phyloP scores from a whole-genome alignment of 2,888 invertebrate species.

The Brassicogethes aeneus region DNA sequence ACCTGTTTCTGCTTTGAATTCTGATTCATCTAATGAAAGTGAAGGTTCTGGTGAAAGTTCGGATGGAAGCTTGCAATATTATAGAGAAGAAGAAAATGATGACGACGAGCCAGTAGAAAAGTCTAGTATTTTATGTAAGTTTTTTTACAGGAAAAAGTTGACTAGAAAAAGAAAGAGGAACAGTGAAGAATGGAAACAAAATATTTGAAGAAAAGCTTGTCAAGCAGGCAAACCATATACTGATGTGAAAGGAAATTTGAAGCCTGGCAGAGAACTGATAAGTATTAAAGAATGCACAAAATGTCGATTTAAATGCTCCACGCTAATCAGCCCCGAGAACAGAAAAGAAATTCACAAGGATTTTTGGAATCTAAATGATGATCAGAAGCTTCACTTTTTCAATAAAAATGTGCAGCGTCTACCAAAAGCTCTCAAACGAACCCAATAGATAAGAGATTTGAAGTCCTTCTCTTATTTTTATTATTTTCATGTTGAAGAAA shows the following conservation, averaged over 20 bases:
- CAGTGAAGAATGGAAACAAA: background rate
- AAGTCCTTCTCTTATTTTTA: background rate
- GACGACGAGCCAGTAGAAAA: too few relatives aligned
- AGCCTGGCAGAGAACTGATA: background rate
- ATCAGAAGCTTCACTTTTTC: background rate
- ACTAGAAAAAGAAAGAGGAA: too few relatives aligned
- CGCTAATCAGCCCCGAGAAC: background rate
- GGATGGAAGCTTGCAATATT: too few relatives aligned
- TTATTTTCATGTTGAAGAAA: background rate
- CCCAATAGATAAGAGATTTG: too few relatives aligned
- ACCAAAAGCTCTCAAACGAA: too few relatives aligned
- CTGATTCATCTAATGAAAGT: too few relatives aligned
- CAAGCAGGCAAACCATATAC: background rate
- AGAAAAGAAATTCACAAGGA: background rate
- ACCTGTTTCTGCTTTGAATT: too few relatives aligned
- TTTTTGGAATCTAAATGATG: background rate
- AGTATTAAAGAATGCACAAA: background rate
- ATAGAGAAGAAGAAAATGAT: too few relatives aligned
- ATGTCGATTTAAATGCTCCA: background rate
- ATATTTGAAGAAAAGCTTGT: background rate
- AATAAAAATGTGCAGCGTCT: background rate
- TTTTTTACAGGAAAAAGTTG: too few relatives aligned
- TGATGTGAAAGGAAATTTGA: background rate
- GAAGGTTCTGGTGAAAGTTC: too few relatives aligned
- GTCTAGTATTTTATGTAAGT: too few relatives aligned